Evolutionary conservation across 1,140 invertebrate genomes (phyloP).

Genomic region (Nephotettix cincticeps): DNA sequence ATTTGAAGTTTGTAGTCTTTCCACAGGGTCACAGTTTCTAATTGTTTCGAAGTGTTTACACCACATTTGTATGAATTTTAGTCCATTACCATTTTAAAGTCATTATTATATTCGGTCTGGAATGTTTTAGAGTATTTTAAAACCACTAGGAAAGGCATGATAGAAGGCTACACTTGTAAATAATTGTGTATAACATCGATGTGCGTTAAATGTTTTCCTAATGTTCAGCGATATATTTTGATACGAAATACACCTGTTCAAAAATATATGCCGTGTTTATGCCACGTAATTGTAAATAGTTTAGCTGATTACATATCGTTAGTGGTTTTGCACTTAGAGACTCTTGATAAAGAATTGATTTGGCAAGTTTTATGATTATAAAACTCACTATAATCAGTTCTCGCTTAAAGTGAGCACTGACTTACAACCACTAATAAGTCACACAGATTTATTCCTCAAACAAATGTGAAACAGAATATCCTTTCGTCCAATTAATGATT

Average conservation of each 20-base stretch:
- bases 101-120: neutral
- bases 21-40: neutral
- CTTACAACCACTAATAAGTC: too few relatives aligned
- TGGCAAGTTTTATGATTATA: neutral
- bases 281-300: neutral
- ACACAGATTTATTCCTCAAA: too few relatives aligned
- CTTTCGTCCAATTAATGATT: too few relatives aligned
- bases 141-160: neutral
- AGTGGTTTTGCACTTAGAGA: neutral
- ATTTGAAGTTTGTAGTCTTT: neutral
- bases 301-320: constrained; percentile 1
- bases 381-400: too few relatives aligned
- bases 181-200: neutral
- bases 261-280: constrained; percentile 13
- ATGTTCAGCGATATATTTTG: constrained; percentile 18
- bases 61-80: constrained; percentile 8
- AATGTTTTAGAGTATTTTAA: constrained; percentile 6
- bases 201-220: constrained; percentile 21
- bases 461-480: too few relatives aligned
- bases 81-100: neutral
- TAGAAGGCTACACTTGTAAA: neutral
- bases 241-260: constrained; percentile 10
- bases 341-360: neutral
- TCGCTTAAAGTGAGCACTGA: too few relatives aligned
- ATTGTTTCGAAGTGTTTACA: constrained; percentile 9